phyloP scores from a whole-genome alignment of 2,888 invertebrate species.

The Plemyria rubiginata region DNA sequence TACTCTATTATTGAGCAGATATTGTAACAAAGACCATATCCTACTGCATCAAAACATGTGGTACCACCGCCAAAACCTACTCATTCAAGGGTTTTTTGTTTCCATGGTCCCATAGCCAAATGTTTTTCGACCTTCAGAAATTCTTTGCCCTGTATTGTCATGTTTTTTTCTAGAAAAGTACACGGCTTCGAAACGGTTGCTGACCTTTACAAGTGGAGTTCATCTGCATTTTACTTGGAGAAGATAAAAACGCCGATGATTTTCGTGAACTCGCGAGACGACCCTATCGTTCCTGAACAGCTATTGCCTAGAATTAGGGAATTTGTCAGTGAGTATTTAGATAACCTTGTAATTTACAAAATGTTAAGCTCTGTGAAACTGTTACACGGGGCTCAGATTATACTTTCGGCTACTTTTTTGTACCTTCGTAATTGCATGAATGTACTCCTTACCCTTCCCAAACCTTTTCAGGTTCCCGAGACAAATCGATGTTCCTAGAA shows the following conservation, averaged over 20 bases:
- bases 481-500: constrained; percentile 90
- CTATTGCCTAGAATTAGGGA: constrained; percentile 89
- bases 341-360: too few species aligned
- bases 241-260: constrained; percentile 94
- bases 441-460: not conserved
- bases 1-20: not conserved
- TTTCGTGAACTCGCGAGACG: constrained; percentile 95
- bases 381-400: too few species aligned
- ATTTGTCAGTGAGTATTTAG: constrained; percentile 88
- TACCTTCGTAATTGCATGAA: not conserved
- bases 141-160: not conserved
- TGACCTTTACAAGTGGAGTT: constrained; percentile 94
- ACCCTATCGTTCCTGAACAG: constrained; percentile 94
- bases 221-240: constrained; percentile 91
- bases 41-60: not conserved
- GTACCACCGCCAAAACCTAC: not conserved
- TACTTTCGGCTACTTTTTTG: not conserved
- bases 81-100: too few species aligned
- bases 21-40: constrained; percentile 1
- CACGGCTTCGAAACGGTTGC: constrained; percentile 91
- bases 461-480: constrained; percentile 84
- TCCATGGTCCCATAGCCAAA: not conserved
- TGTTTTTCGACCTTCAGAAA: not conserved
- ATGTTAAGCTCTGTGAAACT: too few species aligned
- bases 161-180: constrained; percentile 84